Evolutionary conservation across 2,113 vertebrate species (phyloP), one percentile per base, ranked within the genome.

Genomic region (Neotoma lepida): DNA sequence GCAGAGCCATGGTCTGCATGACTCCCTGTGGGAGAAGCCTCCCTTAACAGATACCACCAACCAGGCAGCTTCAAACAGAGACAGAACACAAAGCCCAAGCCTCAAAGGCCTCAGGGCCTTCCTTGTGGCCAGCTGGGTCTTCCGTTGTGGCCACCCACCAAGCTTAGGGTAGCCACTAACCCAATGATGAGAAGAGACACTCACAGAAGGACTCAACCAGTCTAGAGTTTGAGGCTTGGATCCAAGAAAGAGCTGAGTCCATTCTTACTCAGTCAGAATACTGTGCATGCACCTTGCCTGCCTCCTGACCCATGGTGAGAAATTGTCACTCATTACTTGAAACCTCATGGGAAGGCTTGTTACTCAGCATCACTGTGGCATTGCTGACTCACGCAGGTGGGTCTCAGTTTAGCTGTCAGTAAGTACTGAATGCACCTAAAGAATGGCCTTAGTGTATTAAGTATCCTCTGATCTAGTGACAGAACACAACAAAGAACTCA

Each of bases 231-330:
- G 35, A 61, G 46, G 10, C 64, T 24, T 0, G 2, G 28, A 41
- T 71, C 22, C 2, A 85, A 85, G 41, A 33, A 20, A 46, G 20
- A 22, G 1, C 2, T 0, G 24, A 49, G 35, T 26, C 49, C 64
- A 33, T 61, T 35, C 7, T 81, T 15, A 2, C 17, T 1, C 61
- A 15, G 6, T n/a, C 44, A 20, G 0, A 30, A 28, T 15, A 15
- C 30, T 0, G 0, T 0, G 0, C 12, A 35, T 0, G 1, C 9
- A 33, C n/a, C 54, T 61, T 82, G 2, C 44, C 18, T 20, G 22
- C 46, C 71, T 2, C 3, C 63, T 35, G 26, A 39, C 17, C 22
- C 41, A 1, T 3, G 24, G 2, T 0, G 26, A 44, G 51, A 58
- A 66, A 33, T 3, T 26, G 13, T 13, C 0, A 0, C 7, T 39